Evolutionary conservation across 1,140 invertebrate genomes (phyloP).

Genomic region (Drosophila pandora): DNA sequence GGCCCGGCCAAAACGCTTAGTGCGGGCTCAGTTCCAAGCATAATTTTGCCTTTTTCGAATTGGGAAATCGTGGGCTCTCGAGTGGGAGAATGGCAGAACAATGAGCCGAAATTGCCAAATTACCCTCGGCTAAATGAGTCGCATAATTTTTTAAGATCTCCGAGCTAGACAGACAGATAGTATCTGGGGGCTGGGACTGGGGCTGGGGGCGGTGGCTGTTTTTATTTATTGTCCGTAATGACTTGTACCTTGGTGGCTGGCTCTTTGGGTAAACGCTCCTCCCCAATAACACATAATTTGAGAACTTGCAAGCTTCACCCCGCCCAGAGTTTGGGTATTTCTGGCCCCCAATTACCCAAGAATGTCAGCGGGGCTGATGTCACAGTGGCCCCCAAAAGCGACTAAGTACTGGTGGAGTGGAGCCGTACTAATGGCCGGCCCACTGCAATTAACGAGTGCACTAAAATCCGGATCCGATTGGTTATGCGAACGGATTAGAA

Average conservation of each 20-base stretch:
- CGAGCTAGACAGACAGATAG: slow-evolving; percentile 9
- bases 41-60: not conserved
- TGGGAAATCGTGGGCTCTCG: slow-evolving; percentile 15
- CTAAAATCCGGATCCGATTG: slow-evolving; percentile 5
- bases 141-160: slow-evolving; percentile 35
- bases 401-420: not conserved
- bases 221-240: not conserved
- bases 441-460: slow-evolving; percentile 22
- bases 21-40: slow-evolving; percentile 3
- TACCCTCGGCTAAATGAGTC: slow-evolving; percentile 31
- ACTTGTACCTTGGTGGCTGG: not conserved
- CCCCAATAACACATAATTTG: too few relatives aligned
- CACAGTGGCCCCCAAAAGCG: not conserved
- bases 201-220: slow-evolving; percentile 14
- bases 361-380: not conserved
- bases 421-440: slow-evolving; percentile 7
- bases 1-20: not conserved
- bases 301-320: too few relatives aligned
- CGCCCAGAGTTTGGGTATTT: not conserved
- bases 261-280: not conserved
- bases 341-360: not conserved
- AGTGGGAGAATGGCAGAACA: slow-evolving; percentile 45
- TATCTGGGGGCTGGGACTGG: slow-evolving; percentile 21
- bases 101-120: slow-evolving; percentile 21
- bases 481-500: slow-evolving; percentile 59